These are phyloP conservation scores for Macrosiphum euphorbiae DNA, from an alignment of 2,888 invertebrate species.

Conservation along the genomic window DNA sequence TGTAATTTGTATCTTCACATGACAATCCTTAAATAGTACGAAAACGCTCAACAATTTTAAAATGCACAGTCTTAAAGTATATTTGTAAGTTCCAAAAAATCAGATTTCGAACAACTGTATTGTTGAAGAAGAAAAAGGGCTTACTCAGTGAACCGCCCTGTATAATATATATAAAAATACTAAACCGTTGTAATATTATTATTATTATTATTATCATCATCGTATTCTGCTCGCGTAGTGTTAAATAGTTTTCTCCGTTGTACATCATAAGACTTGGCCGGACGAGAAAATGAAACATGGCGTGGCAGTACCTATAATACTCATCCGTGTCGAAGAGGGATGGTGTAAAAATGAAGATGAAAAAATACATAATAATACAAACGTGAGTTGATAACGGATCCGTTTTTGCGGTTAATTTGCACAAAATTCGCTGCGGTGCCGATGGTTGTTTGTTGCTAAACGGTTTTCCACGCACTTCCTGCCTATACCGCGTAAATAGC, in stretches of 20 bases:
- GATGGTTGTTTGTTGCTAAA: constrained; percentile 43
- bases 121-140: too few relatives aligned
- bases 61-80: too few relatives aligned
- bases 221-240: constrained; percentile 5
- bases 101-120: too few relatives aligned
- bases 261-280: not conserved
- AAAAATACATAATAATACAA: constrained; percentile 10
- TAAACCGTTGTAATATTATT: not conserved
- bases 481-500: not conserved
- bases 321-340: not conserved
- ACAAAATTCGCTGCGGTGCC: constrained; percentile 29
- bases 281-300: not conserved
- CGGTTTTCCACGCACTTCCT: constrained; percentile 13
- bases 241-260: not conserved
- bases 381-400: constrained; percentile 44
- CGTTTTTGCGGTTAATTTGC: constrained; percentile 57
- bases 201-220: constrained; percentile 11
- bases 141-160: too few relatives aligned
- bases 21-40: too few relatives aligned
- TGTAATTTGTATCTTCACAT: too few relatives aligned
- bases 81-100: too few relatives aligned
- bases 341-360: not conserved
- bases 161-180: not conserved
- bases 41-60: too few relatives aligned
- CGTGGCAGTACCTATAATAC: not conserved